Evolutionary conservation across 2,113 vertebrate genomes (phyloP), one percentile per base, ranked within the genome.

Genomic region (Bos indicus): DNA sequence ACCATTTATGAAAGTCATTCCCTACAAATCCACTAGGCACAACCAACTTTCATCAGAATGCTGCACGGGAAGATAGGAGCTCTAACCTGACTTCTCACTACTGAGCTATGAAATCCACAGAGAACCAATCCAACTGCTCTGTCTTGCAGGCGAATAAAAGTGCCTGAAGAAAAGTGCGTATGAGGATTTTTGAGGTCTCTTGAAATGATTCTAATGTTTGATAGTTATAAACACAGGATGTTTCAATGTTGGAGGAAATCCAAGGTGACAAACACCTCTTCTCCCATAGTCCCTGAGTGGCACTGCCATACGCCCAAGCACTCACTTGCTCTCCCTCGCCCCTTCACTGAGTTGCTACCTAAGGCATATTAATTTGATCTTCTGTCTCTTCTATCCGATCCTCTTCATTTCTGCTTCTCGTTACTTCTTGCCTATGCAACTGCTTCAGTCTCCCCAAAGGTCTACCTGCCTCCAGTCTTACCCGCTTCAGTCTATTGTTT

Each of bases 381-480:
- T 84, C 48, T 14, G 3, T 6, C 48, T 96, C 56, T 87, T 87
- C 51, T 54, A 17, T 36, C 10, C 3, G 3, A 64, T 59, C 33
- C 25, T 92, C 46, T 60, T 56, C 36, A 78, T 26, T 56, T 74
- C 64, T 8, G 8, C n/a, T 36, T 86, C 54, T 77, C 4, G 3
- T 95, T 78, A 88, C 59, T 90, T 92, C 84, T 71, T 40, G 8
- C 57, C 33, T 64, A 36, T 48, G n/a, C n/a, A 82, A 60, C n/a
- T 8, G 81, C 25, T 54, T 85, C 12, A 60, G 36, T 91, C 64
- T 36, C 60, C 62, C 16, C 25, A 67, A 13, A 74, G 4, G 36
- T 21, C 54, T 86, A 14, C 33, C 33, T 40, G 15, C 60, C 26
- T 92, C 80, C 30, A 81, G 14, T 28, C 46, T 80, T 11, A 6